These are phyloP conservation scores for Notarius lentiginosus DNA, from an alignment of 2,113 vertebrate species.

Conservation along the genomic window DNA sequence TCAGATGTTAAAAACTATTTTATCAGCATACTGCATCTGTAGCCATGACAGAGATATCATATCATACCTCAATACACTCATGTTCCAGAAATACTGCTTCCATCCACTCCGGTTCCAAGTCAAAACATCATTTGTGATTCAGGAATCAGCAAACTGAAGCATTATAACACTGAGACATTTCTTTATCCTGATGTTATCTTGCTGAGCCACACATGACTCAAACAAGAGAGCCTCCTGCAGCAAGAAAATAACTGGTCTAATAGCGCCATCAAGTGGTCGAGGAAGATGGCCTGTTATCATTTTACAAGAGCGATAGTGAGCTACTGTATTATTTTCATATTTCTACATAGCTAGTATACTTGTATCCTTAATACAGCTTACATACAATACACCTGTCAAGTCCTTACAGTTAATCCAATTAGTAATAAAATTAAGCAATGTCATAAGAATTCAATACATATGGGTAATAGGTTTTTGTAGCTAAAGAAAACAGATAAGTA, in stretches of 20 bases:
- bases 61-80: neutral
- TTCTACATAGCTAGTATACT: neutral
- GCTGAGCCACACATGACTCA: neutral
- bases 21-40: neutral
- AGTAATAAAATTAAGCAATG: neutral
- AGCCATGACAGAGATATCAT: neutral
- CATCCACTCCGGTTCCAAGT: neutral
- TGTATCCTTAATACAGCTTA: neutral
- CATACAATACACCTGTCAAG: neutral
- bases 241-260: slow-evolving; percentile 5
- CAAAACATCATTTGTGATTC: neutral
- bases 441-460: neutral
- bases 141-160: neutral
- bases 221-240: neutral
- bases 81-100: neutral
- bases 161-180: neutral
- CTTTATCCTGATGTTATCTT: neutral
- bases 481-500: neutral
- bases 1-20: neutral
- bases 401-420: neutral
- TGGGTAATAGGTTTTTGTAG: neutral
- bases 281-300: neutral
- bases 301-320: neutral
- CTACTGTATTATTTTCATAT: neutral
- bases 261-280: slow-evolving; percentile 41